phyloP scores from a whole-genome alignment of 2,888 invertebrate genomes.

The Athalia rosae region DNA sequence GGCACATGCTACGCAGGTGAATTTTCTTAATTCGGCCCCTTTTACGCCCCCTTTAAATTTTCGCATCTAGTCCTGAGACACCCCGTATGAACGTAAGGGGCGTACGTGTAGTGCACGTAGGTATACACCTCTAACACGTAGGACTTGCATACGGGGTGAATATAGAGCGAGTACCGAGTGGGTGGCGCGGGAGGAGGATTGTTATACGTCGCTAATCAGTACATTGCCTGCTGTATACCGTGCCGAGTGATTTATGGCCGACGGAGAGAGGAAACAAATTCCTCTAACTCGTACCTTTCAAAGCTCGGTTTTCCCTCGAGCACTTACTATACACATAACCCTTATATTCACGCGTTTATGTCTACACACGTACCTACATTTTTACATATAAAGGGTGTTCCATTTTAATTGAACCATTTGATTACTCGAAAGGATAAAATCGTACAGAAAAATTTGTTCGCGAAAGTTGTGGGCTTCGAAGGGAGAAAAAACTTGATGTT shows the following conservation, averaged over 20 bases:
- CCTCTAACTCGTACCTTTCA: conserved; percentile 17
- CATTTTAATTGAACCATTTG: too few relatives aligned
- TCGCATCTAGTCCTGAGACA: too few relatives aligned
- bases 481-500: too few relatives aligned
- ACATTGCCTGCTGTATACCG: conserved; percentile 38
- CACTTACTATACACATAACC: background rate
- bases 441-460: too few relatives aligned
- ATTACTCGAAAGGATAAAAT: too few relatives aligned
- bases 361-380: background rate
- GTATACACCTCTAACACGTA: too few relatives aligned
- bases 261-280: conserved; percentile 31
- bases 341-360: background rate
- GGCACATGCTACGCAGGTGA: too few relatives aligned
- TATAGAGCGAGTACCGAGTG: background rate
- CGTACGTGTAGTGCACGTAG: background rate
- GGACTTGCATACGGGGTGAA: background rate
- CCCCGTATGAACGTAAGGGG: too few relatives aligned
- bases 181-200: conserved; percentile 25
- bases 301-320: conserved; percentile 10
- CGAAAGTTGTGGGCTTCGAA: too few relatives aligned
- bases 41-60: too few relatives aligned
- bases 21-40: too few relatives aligned
- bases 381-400: too few relatives aligned
- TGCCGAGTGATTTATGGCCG: conserved; percentile 42
- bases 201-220: conserved; percentile 42